Percentiles rank a stretch among this genome's conserved stretches.
Conservation (phyloP, 2,113 vertebrate genomes). For the Mastomys natalensis region DNA sequence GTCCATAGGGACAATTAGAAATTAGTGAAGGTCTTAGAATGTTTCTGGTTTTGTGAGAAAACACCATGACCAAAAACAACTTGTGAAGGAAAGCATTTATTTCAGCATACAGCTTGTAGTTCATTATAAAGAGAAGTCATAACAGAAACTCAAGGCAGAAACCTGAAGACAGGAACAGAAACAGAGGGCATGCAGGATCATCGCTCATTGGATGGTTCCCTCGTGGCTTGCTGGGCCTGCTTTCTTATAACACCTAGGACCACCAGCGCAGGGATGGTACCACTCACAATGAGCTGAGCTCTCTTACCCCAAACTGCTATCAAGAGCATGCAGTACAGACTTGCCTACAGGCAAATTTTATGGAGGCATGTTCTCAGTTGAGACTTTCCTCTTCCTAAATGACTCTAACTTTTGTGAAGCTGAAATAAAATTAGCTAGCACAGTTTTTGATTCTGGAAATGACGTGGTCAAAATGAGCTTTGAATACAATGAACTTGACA, state of each 20-base stretch:
- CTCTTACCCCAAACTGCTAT: neutral
- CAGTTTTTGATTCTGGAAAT: neutral
- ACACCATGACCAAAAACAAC: neutral
- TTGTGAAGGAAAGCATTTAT: neutral
- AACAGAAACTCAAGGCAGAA: neutral
- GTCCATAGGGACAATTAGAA: neutral
- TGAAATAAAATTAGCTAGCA: neutral
- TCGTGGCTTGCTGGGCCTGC: neutral
- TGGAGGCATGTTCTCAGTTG: neutral
- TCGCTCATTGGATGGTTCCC: neutral
- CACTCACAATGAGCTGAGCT: neutral
- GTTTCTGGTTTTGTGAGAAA: neutral
- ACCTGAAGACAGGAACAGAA: neutral
- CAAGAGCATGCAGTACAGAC: neutral
- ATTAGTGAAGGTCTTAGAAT: neutral
- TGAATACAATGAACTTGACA: neutral
- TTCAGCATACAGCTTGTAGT: neutral
- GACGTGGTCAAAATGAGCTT: neutral
- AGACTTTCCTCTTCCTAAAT: neutral
- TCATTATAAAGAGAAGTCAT: neutral
- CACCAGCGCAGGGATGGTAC: neutral
- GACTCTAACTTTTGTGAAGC: neutral
- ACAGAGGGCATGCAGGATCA: neutral
- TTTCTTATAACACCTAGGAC: neutral
- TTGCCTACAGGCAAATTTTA: neutral